Evolutionary conservation across 1,140 invertebrate genomes (phyloP), one percentile per base, ranked within the genome.

Genomic region (Aphaenogaster floridana): DNA sequence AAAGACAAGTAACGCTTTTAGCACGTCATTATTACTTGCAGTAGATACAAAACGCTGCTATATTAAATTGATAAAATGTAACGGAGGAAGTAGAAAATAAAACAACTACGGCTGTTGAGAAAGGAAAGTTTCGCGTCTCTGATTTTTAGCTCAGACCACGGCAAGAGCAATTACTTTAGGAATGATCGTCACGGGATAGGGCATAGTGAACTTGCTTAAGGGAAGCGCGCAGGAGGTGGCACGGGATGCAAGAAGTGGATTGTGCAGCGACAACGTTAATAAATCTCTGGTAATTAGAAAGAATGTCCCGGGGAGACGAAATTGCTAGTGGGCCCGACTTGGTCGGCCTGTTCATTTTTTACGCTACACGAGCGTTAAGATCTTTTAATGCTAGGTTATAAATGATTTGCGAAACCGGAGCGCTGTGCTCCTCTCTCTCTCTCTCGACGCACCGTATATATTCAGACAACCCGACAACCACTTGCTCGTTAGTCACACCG

Each of bases 271-370:
- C 79, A 83, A 66, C 83, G 88, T 92, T 91, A 91, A 92, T 92
- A 92, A 92, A 92, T 92, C 91, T 92, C 86, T 68, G 78, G 91
- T 91, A 92, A 92, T 92, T 92, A 92, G 91, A 92, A 92, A 91
- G 89, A 90, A 92, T 91, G 89, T 91, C 85, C 72, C 63, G 59
- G 61, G 69, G 64, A 66, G 84, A 87, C 87, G 64, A 87, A 90
- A 92, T 90, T 90, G 91, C 89, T 71, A 64, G 42, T 89, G 86
- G 90, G 88, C 79, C 64, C 71, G 89, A 87, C 83, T 89, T 42
- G 80, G 83, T 61, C 59, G 89, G 68, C 54, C 50, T 86, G 88
- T 91, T 91, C 88, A 91, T 91, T 91, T 91, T 91, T 91, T 91
- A 91, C 84, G 87, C 84, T 81, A 87, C 74, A 63, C 87, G 87